phyloP scores from a whole-genome alignment of 2,113 vertebrate genomes.

The Cyprinus carpio region DNA sequence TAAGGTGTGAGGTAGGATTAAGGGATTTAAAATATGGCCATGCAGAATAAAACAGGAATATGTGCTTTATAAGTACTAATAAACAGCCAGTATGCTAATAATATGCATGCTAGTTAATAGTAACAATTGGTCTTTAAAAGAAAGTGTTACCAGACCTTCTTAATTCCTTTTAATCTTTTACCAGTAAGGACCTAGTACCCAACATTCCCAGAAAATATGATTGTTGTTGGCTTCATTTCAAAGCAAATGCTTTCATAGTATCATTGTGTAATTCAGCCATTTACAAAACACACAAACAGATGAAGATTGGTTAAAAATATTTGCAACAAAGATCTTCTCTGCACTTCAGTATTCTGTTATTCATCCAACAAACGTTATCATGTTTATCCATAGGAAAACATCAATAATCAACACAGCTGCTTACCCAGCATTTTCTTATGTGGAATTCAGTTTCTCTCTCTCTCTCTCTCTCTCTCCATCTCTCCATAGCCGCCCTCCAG shows the following conservation, averaged over 20 bases:
- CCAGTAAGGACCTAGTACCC: not conserved
- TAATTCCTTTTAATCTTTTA: not conserved
- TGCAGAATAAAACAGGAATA: not conserved
- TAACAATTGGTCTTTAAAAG: no score
- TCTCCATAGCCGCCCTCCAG: constrained; percentile 85
- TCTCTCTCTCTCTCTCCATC: not conserved
- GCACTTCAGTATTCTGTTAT: constrained; percentile 5
- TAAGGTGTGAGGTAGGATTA: not conserved
- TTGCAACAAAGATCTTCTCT: not conserved
- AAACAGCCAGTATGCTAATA: no score
- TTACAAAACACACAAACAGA: no score
- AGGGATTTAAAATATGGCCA: not conserved
- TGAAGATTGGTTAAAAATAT: not conserved
- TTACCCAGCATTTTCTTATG: not conserved
- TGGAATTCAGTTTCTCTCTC: not conserved
- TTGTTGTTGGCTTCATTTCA: constrained; percentile 3
- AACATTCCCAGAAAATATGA: not conserved
- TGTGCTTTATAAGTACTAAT: no score
- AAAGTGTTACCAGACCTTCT: not conserved
- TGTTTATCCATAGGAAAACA: not conserved
- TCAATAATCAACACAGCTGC: not conserved
- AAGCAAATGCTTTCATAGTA: not conserved
- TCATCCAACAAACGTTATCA: not conserved
- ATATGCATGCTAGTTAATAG: no score
- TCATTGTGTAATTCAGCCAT: not conserved